A percentile compares a stretch with the other conserved stretches of the same genome.
Evolutionary conservation across 2,797 vertebrate species (phyloP).

Genomic region (Leptatherina wallacei): DNA sequence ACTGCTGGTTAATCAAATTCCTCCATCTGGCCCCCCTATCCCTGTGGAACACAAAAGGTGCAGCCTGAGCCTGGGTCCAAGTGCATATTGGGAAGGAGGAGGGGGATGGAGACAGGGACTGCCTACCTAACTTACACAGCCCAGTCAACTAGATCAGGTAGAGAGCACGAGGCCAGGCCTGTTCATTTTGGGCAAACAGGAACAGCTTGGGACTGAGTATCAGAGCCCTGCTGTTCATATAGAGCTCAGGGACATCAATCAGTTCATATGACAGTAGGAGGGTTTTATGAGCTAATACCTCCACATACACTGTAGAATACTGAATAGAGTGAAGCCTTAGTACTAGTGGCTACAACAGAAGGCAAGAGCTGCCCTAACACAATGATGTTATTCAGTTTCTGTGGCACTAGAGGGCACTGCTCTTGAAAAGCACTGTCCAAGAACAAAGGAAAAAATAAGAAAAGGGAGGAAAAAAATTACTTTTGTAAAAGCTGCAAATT

Average conservation of each 20-base stretch:
- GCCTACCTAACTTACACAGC: slow-evolving; percentile 94
- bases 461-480: slow-evolving; percentile 25
- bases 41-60: slow-evolving; percentile 98
- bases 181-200: slow-evolving; percentile 81
- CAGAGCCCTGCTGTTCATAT: slow-evolving; percentile 81
- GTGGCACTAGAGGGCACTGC: slow-evolving; percentile 72
- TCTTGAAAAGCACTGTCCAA: slow-evolving; percentile 20
- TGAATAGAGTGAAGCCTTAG: slow-evolving; percentile 70
- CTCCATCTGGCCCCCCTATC: slow-evolving; percentile 98
- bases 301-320: slow-evolving; percentile 79
- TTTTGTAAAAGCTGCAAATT: slow-evolving; percentile 53
- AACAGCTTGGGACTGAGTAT: slow-evolving; percentile 81
- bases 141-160: slow-evolving; percentile 90
- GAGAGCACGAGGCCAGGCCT: slow-evolving; percentile 72
- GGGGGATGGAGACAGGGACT: slow-evolving; percentile 89
- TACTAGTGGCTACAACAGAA: slow-evolving; percentile 60
- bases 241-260: slow-evolving; percentile 71
- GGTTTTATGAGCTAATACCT: slow-evolving; percentile 83
- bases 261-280: slow-evolving; percentile 81
- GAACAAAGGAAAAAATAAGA: slow-evolving; percentile 42
- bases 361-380: slow-evolving; percentile 39
- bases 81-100: slow-evolving; percentile 93
- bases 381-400: slow-evolving; percentile 53
- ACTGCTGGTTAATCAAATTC: slow-evolving; percentile 99
- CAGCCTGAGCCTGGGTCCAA: slow-evolving; percentile 96